Evolutionary conservation across 2,888 invertebrate species (phyloP).

Genomic region (Amphipoea oculea): DNA sequence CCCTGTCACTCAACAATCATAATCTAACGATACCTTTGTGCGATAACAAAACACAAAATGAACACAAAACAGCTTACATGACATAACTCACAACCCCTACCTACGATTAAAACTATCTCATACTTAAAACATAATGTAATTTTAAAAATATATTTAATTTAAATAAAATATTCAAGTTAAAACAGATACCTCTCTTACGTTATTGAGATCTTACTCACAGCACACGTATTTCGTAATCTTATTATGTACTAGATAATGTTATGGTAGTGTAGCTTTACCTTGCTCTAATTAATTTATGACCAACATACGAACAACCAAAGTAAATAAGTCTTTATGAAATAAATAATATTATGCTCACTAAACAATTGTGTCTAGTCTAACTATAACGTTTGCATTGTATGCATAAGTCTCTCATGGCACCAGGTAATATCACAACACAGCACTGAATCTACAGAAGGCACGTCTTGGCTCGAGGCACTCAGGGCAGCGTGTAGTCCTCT

Average conservation of each 20-base stretch:
- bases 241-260: constrained; percentile 51
- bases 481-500: constrained; percentile 73
- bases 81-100: constrained; percentile 60
- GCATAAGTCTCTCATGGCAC: constrained; percentile 75
- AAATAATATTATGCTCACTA: constrained; percentile 58
- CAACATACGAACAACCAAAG: constrained; percentile 64
- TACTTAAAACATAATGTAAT: constrained; percentile 35
- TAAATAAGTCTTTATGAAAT: constrained; percentile 64
- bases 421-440: constrained; percentile 73
- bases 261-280: constrained; percentile 48
- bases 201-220: constrained; percentile 88
- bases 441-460: constrained; percentile 53
- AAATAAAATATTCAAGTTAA: constrained; percentile 55
- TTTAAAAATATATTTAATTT: constrained; percentile 18
- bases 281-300: constrained; percentile 52
- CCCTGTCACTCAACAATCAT: constrained; percentile 68
- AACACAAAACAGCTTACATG: constrained; percentile 49
- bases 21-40: constrained; percentile 49
- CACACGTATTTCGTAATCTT: constrained; percentile 73
- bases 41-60: constrained; percentile 53
- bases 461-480: constrained; percentile 64
- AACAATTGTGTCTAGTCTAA: constrained; percentile 48
- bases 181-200: constrained; percentile 67
- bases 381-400: constrained; percentile 57
- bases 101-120: constrained; percentile 42